A percentile compares a stretch with the other conserved stretches of the same genome.
These are phyloP conservation scores for Malacosoma neustria DNA, from an alignment of 2,888 invertebrate species.

Conservation along the genomic window DNA sequence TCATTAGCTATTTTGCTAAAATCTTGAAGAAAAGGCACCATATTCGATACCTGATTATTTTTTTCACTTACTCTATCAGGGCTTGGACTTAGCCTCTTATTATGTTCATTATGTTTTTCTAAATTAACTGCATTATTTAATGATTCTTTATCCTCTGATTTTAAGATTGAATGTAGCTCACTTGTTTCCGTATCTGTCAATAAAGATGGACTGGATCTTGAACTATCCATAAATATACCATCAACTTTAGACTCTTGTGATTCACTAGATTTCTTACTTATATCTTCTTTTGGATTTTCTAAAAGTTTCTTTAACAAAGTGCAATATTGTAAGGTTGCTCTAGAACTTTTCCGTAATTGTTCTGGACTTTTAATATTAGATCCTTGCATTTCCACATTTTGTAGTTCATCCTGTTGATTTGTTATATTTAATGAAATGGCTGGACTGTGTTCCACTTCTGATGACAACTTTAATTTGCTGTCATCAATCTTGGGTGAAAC, in stretches of 20 bases:
- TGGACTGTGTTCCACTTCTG: neutral
- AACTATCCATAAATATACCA: neutral
- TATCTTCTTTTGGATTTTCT: conserved; percentile 46
- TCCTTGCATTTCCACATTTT: conserved; percentile 11
- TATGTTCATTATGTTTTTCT: conserved; percentile 19
- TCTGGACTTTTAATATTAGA: conserved; percentile 17
- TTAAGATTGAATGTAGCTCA: neutral
- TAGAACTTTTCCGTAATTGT: conserved; percentile 12
- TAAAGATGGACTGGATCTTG: neutral
- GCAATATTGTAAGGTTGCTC: conserved; percentile 43
- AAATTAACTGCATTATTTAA: conserved; percentile 16
- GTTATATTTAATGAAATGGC: conserved; percentile 2
- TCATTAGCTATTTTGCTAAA: conserved; percentile 37
- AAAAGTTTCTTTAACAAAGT: conserved; percentile 58
- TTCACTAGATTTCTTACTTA: conserved; percentile 21
- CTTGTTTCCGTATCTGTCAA: neutral
- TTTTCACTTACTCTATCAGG: conserved; percentile 26
- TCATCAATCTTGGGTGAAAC: neutral
- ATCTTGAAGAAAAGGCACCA: conserved; percentile 31
- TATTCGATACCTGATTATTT: conserved; percentile 18
- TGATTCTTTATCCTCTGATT: neutral
- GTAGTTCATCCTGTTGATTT: conserved; percentile 8
- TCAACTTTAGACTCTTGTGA: conserved; percentile 2
- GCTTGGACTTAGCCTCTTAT: conserved; percentile 18
- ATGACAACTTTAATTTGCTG: neutral